These are phyloP conservation scores for Scaptodrosophila latifasciaeformis DNA, from an alignment of 2,888 invertebrate genomes.

Conservation along the genomic window DNA sequence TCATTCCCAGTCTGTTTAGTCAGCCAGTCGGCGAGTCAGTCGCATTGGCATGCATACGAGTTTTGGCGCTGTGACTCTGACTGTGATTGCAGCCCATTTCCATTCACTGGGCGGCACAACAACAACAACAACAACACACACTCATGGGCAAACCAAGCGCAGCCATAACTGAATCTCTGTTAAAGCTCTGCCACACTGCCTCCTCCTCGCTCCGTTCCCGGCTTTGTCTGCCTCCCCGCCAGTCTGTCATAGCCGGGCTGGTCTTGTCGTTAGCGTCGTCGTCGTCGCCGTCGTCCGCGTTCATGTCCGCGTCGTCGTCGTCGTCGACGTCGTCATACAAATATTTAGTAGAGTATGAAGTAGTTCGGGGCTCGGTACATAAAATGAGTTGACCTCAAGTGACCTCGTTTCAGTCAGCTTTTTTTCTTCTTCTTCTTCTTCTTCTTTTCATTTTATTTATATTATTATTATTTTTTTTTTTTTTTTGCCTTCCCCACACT, in stretches of 20 bases:
- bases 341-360: conserved; percentile 72
- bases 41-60: conserved; percentile 38
- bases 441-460: conserved; percentile 15
- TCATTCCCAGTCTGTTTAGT: no score
- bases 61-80: not conserved
- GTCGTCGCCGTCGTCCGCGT: conserved; percentile 22
- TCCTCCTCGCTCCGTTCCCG: conserved; percentile 1
- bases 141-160: conserved; percentile 3
- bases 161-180: conserved; percentile 51
- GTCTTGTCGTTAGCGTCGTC: conserved; percentile 25
- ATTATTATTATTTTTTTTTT: conserved; percentile 4
- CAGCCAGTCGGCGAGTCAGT: not conserved
- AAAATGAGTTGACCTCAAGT: conserved; percentile 72
- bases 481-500: no score
- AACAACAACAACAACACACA: conserved; percentile 10
- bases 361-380: conserved; percentile 71
- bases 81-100: conserved; percentile 36
- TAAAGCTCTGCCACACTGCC: not conserved
- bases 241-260: conserved; percentile 6
- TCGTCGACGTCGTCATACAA: conserved; percentile 58
- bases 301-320: conserved; percentile 22
- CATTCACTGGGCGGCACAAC: conserved; percentile 31
- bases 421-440: conserved; percentile 33
- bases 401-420: conserved; percentile 71
- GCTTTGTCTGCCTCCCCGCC: conserved; percentile 18